phyloP scores from a whole-genome alignment of 2,113 vertebrate species.

The Gymnorhina tibicen region DNA sequence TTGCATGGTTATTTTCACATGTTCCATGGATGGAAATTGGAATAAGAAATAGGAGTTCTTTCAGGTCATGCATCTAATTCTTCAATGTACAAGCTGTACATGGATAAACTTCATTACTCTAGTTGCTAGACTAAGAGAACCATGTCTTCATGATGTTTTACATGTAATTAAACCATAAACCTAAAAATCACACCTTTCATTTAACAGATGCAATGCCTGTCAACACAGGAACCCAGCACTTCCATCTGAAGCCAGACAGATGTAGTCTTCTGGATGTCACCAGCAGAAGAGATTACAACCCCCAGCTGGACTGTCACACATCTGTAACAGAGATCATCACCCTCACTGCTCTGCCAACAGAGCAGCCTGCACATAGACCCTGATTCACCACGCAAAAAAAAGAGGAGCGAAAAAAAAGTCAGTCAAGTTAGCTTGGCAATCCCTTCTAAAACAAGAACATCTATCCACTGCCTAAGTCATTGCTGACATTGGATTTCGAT shows the following conservation, averaged over 20 bases:
- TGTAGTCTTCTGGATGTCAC: not conserved
- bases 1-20: not conserved
- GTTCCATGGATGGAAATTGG: not conserved
- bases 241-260: not conserved
- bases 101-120: not conserved
- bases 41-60: not conserved
- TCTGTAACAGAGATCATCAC: not conserved
- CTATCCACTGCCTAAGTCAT: not conserved
- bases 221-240: not conserved
- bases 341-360: not conserved
- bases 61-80: not conserved
- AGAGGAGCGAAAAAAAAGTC: not conserved
- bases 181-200: not conserved
- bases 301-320: conserved; percentile 7
- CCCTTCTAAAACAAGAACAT: not conserved
- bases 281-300: not conserved
- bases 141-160: not conserved
- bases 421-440: not conserved
- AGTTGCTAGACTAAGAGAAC: not conserved
- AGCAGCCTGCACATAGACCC: not conserved
- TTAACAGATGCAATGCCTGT: not conserved
- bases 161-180: not conserved
- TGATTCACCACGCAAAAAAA: not conserved
- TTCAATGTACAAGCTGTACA: not conserved
- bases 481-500: not conserved